Conservation (phyloP, 2,888 invertebrate genomes). For the Xestobium rufovillosum region DNA sequence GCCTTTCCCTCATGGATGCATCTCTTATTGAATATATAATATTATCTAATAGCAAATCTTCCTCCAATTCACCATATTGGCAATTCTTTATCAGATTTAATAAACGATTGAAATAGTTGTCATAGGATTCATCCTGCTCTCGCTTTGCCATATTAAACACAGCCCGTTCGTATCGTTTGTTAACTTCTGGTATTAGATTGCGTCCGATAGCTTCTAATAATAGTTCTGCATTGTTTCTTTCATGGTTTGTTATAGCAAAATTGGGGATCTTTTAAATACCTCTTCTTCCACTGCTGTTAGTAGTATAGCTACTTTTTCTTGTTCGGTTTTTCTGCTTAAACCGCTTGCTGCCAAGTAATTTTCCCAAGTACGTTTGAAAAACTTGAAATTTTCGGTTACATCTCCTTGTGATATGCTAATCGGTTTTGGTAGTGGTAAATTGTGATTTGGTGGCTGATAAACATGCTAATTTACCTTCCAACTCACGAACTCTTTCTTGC, state of each 20-base stretch:
- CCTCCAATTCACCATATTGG: slow-evolving; percentile 2
- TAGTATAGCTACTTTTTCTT: slow-evolving; percentile 1
- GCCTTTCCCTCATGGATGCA: too few relatives aligned
- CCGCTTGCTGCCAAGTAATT: slow-evolving; percentile 1
- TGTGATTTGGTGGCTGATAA: not conserved
- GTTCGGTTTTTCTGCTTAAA: not conserved
- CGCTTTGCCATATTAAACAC: slow-evolving; percentile 3
- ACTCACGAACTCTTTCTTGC: too few relatives aligned
- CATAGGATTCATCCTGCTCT: not conserved
- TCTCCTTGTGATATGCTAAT: slow-evolving; percentile 1
- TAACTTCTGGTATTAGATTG: slow-evolving; percentile 2
- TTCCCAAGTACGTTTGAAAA: slow-evolving; percentile 1
- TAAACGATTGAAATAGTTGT: not conserved
- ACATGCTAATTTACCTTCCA: too few relatives aligned
- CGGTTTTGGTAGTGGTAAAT: slow-evolving; percentile 2
- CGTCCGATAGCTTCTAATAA: slow-evolving; percentile 1
- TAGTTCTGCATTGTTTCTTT: not conserved
- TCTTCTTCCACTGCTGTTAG: slow-evolving; percentile 2
- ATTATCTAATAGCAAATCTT: slow-evolving; percentile 3
- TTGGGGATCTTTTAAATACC: not conserved
- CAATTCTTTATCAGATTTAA: not conserved
- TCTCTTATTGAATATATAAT: slow-evolving; percentile 2
- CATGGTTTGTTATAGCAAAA: not conserved
- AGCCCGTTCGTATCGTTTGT: slow-evolving; percentile 2
- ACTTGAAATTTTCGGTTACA: not conserved